Conservation (phyloP, 1,140 invertebrate species). For the Tetraneura akinire region DNA sequence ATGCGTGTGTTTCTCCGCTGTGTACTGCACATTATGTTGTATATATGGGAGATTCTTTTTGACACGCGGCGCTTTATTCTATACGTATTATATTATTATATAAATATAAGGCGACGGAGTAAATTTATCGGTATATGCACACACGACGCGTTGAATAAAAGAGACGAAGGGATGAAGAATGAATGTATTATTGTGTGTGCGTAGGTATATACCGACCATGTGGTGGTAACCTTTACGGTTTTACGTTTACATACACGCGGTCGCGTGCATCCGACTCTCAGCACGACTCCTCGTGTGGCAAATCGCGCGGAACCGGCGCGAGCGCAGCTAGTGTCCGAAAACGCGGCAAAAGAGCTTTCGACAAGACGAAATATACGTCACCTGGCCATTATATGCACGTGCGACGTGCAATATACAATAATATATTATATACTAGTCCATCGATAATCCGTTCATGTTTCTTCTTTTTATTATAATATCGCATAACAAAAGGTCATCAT, state of each 20-base stretch:
- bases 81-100: neutral
- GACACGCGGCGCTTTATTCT: neutral
- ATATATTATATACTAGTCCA: neutral
- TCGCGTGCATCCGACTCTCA: neutral
- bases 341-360: slow-evolving; percentile 4
- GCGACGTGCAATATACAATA: too few relatives aligned
- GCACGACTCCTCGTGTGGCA: slow-evolving; percentile 14
- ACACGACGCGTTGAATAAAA: neutral
- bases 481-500: too few relatives aligned
- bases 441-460: slow-evolving; percentile 40
- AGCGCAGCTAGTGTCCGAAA: neutral
- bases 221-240: neutral
- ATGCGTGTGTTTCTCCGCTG: neutral
- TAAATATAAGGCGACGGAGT: neutral
- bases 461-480: neutral
- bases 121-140: neutral
- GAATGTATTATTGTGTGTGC: neutral
- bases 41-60: too few relatives aligned
- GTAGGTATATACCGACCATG: neutral
- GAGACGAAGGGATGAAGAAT: neutral
- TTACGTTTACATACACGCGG: neutral
- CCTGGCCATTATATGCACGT: neutral
- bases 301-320: neutral
- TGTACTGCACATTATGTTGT: too few relatives aligned
- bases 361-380: slow-evolving; percentile 29